Evolutionary conservation across 2,797 vertebrate species (phyloP), one percentile per base, ranked within the genome.

Genomic region (Gambelia wislizenii): DNA sequence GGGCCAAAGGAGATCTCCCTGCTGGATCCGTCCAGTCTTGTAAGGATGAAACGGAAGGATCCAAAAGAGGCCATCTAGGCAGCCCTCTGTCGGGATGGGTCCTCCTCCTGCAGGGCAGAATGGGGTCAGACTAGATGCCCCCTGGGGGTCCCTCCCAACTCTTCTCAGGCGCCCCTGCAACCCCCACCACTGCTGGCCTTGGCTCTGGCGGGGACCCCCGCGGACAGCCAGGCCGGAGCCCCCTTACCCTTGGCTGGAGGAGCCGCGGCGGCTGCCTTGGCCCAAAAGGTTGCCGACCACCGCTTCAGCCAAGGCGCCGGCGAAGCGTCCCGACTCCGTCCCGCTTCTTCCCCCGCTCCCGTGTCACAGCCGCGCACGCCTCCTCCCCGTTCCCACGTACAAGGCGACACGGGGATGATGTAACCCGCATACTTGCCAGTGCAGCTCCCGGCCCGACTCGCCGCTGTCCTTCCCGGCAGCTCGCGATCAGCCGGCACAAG

Each of bases 341-440:
- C 82, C 61, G 83, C 69, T 25, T 2, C 44, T 13, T 22, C 7
- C 56, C 84, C 44, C 27, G 25, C 69, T n/a, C 78, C 22, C 44
- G 18, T 4, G 16, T 27, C 39, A 6, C 77, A 2, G 64, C 56
- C 70, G 18, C 84, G 69, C 84, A 47, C n/a, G n/a, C n/a, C n/a
- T n/a, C n/a, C n/a, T n/a, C n/a, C n/a, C n/a, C n/a, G n/a, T 89
- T 89, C 88, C 77, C 88, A 89, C 84, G 88, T 61, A 25, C 42
- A 10, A 3, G n/a, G 27, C 67, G 76, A 77, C 89, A 72, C 75
- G 75, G n/a, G 30, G 27, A n/a, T 52, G 77, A 74, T 39, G 78
- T 9, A 3, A 52, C 56, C 70, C 82, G 78, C 84, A 14, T 95
- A 96, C 96, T 95, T 94, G 93, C 36, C 52, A 2, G 84, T n/a